Conservation (phyloP, 2,888 invertebrate genomes). For the Nycteola revayana region DNA sequence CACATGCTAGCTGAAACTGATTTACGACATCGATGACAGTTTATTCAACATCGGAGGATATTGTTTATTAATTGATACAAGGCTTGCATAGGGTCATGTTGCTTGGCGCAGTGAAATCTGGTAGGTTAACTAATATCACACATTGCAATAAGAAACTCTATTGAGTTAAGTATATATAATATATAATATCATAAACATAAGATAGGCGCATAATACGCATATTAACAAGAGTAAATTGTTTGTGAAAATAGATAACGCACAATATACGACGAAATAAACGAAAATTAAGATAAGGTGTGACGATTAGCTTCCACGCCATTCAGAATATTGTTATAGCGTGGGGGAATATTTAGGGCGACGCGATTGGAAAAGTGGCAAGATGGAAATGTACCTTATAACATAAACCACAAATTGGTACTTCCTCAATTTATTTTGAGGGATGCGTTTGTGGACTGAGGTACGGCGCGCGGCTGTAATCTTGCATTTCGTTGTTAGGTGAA, state of each 20-base stretch:
- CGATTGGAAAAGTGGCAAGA: conserved; percentile 13
- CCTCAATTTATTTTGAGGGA: no score
- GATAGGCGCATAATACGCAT: no score
- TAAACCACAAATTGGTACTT: no score
- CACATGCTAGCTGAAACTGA: conserved; percentile 71
- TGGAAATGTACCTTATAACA: conserved; percentile 1
- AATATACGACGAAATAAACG: conserved; percentile 8
- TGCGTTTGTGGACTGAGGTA: no score
- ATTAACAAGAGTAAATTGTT: no score
- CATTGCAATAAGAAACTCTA: no score
- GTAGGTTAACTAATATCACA: no score
- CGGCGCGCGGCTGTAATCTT: no score
- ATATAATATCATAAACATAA: no score
- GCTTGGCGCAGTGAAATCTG: no score
- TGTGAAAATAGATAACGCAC: not conserved
- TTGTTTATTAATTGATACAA: conserved; percentile 55
- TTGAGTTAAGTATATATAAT: no score
- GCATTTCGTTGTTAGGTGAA: no score
- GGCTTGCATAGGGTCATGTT: conserved; percentile 33
- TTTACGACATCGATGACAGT: conserved; percentile 64
- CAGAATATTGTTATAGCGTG: conserved; percentile 11
- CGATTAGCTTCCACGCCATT: conserved; percentile 3
- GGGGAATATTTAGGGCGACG: conserved; percentile 7
- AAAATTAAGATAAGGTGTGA: conserved; percentile 22
- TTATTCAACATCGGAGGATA: conserved; percentile 50